These are phyloP conservation scores for Intellagama lesueurii DNA, from an alignment of 2,797 vertebrate species.

Conservation along the genomic window DNA sequence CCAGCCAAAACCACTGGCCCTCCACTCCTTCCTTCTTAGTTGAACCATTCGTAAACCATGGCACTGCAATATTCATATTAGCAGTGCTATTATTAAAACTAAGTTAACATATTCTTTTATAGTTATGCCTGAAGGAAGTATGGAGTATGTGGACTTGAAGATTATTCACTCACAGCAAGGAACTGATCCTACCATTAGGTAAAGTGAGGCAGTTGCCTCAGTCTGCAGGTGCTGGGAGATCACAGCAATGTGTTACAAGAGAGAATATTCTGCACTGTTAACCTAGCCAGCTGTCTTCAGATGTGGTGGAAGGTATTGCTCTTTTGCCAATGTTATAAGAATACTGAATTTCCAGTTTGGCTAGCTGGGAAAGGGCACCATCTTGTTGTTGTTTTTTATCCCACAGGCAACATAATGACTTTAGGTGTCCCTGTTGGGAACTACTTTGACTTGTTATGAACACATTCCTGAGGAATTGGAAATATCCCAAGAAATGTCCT, in stretches of 20 bases:
- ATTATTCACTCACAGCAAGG: neutral
- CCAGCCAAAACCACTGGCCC: neutral
- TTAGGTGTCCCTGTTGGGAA: neutral
- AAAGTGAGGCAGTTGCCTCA: neutral
- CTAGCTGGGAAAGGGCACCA: no score
- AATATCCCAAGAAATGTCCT: neutral
- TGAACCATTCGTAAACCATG: neutral
- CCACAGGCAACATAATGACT: neutral
- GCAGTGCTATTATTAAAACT: neutral
- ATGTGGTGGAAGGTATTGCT: neutral
- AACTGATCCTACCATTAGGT: neutral
- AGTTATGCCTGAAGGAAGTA: neutral
- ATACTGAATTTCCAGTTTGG: no score
- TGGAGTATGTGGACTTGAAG: no score
- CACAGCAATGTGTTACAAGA: neutral
- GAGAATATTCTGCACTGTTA: neutral
- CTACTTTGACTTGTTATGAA: neutral
- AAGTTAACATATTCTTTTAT: neutral
- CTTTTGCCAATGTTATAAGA: no score
- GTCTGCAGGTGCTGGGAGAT: neutral
- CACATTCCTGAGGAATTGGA: neutral
- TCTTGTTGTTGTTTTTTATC: no score
- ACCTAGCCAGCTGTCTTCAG: neutral
- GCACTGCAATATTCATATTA: neutral
- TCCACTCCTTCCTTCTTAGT: neutral